phyloP scores from a whole-genome alignment of 2,113 vertebrate genomes.

The Gasterosteus aculeatus region DNA sequence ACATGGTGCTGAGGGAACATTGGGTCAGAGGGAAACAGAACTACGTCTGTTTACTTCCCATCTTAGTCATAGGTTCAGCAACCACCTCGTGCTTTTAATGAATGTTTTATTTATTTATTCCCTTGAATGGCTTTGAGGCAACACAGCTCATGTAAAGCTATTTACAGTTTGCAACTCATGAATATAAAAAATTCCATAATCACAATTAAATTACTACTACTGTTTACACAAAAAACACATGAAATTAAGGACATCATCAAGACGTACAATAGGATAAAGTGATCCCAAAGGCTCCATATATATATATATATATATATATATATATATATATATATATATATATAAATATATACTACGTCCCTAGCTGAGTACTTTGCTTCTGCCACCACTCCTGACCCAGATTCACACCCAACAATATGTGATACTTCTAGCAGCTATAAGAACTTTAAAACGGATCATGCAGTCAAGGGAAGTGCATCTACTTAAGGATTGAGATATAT shows the following conservation, averaged over 20 bases:
- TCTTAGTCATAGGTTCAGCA: slow-evolving; percentile 26
- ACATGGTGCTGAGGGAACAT: too few relatives aligned
- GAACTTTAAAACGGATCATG: slow-evolving; percentile 24
- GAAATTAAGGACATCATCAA: too few relatives aligned
- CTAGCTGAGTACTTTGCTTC: slow-evolving; percentile 14
- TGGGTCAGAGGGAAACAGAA: too few relatives aligned
- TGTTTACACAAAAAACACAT: not conserved
- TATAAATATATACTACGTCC: not conserved
- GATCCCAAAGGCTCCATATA: not conserved
- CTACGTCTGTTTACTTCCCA: slow-evolving; percentile 30
- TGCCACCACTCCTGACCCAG: slow-evolving; percentile 37
- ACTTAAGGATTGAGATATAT: slow-evolving; percentile 8
- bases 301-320: too few relatives aligned
- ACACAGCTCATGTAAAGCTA: slow-evolving; percentile 1
- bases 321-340: too few relatives aligned
- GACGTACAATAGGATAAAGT: not conserved
- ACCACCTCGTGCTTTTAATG: slow-evolving; percentile 53
- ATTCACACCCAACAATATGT: slow-evolving; percentile 19
- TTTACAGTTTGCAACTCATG: not conserved
- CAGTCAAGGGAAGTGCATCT: slow-evolving; percentile 4
- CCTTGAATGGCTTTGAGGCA: slow-evolving; percentile 21
- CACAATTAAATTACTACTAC: not conserved
- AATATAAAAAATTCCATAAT: not conserved
- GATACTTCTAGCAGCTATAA: slow-evolving; percentile 4
- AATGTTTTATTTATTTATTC: slow-evolving; percentile 32